Conservation (phyloP, 2,888 invertebrate species). For the Eulithis testata region DNA sequence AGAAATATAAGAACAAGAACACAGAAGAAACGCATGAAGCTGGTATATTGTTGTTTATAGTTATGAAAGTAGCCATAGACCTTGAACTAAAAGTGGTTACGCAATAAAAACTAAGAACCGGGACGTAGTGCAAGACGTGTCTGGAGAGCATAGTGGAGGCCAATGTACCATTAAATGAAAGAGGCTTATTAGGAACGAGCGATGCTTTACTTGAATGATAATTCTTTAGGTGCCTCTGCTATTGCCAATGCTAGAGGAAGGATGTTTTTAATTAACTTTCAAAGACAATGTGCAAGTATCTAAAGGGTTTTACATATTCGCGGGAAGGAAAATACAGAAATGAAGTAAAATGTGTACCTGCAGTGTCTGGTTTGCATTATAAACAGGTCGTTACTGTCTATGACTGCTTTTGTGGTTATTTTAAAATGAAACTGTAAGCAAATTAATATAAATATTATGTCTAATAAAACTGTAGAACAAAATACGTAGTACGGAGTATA, state of each 20-base stretch:
- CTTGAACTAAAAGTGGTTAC: background rate
- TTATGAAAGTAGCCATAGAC: background rate
- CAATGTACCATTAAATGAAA: background rate
- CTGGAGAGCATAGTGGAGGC: background rate
- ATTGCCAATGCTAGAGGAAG: constrained; percentile 14
- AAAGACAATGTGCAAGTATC: background rate
- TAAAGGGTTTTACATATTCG: constrained; percentile 3
- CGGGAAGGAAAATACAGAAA: constrained; percentile 10
- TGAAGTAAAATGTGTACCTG: background rate
- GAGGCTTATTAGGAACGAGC: background rate
- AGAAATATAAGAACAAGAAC: background rate
- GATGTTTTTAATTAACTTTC: background rate
- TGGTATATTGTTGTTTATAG: background rate
- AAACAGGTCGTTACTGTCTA: constrained; percentile 1
- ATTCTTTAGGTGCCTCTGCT: background rate
- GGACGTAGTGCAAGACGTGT: background rate
- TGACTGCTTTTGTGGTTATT: constrained; percentile 11
- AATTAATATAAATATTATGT: constrained; percentile 7
- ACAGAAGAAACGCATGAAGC: background rate
- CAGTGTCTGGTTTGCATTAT: constrained; percentile 9
- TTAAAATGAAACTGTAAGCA: constrained; percentile 10
- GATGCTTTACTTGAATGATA: background rate
- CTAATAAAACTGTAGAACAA: constrained; percentile 9
- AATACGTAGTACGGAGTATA: constrained; percentile 11
- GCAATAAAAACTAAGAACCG: constrained; percentile 1